Conservation (phyloP, 1,140 invertebrate genomes). For the Hylyphantes graminicola region DNA sequence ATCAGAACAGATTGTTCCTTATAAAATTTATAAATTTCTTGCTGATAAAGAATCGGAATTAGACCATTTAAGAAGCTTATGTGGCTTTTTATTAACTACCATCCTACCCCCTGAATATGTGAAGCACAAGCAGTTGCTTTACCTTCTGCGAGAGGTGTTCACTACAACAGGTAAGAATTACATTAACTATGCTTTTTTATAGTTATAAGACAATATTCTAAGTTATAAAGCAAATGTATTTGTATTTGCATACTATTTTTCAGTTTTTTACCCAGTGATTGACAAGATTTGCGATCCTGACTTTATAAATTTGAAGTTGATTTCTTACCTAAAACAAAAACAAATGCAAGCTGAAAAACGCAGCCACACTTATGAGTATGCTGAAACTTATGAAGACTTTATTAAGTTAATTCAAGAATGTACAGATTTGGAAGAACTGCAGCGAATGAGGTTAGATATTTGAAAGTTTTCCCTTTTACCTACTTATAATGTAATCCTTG, state of each 20-base stretch:
- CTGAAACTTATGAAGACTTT: slow-evolving; percentile 90
- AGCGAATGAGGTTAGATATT: slow-evolving; percentile 76
- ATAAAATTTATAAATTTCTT: slow-evolving; percentile 46
- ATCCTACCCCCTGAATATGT: slow-evolving; percentile 83
- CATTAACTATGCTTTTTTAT: no score
- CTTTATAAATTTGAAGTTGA: slow-evolving; percentile 88
- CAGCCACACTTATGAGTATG: slow-evolving; percentile 84
- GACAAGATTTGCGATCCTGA: slow-evolving; percentile 88
- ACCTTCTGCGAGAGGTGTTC: slow-evolving; percentile 84
- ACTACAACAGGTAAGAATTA: slow-evolving; percentile 80
- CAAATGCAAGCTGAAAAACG: slow-evolving; percentile 80
- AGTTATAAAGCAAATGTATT: not conserved
- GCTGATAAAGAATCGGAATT: slow-evolving; percentile 77
- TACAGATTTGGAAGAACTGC: slow-evolving; percentile 83
- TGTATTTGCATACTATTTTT: slow-evolving; percentile 59
- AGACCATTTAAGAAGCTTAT: slow-evolving; percentile 83
- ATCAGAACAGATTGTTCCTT: slow-evolving; percentile 54
- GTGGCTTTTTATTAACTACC: slow-evolving; percentile 83
- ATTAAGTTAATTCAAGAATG: slow-evolving; percentile 85
- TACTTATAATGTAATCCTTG: no score
- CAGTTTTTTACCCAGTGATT: slow-evolving; percentile 85
- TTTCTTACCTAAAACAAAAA: slow-evolving; percentile 84
- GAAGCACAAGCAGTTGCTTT: slow-evolving; percentile 77
- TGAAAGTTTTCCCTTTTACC: no score
- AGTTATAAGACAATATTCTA: no score